A percentile compares a stretch with the other conserved stretches of the same genome.
These are phyloP conservation scores for Clarias magur DNA, from an alignment of 2,113 vertebrate genomes.

Conservation along the genomic window DNA sequence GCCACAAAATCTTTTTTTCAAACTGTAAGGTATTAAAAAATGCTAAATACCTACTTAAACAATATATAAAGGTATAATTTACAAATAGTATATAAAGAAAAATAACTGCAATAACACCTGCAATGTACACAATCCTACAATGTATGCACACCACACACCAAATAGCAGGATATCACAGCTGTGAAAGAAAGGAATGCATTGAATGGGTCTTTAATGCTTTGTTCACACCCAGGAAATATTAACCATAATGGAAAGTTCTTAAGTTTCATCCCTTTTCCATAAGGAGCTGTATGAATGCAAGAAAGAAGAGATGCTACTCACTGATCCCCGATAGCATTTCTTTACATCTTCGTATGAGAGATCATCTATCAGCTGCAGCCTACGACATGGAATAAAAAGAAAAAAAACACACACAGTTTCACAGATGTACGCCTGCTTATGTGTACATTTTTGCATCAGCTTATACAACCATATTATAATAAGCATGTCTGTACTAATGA, in stretches of 20 bases:
- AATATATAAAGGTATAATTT: background rate
- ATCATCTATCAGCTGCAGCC: constrained; percentile 59
- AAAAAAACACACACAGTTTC: background rate
- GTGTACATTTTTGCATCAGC: background rate
- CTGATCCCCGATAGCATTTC: constrained; percentile 63
- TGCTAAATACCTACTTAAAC: background rate
- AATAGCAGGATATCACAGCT: background rate
- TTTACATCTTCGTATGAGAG: constrained; percentile 60
- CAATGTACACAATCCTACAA: background rate
- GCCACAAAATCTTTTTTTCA: background rate
- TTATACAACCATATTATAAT: background rate
- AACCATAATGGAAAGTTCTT: background rate
- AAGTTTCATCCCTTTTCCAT: background rate
- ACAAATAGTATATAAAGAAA: too few relatives aligned
- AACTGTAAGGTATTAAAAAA: background rate
- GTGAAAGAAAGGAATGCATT: background rate
- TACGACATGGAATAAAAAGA: constrained; percentile 9
- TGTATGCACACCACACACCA: background rate
- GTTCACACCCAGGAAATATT: constrained; percentile 20
- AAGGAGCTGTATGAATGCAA: background rate
- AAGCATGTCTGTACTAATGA: background rate
- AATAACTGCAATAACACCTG: background rate
- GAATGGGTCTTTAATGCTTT: background rate
- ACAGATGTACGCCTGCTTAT: too few relatives aligned
- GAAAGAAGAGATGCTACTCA: constrained; percentile 40